Base-by-base conservation (phyloP, 2,113 vertebrate genomes). In the Petromus typicus region DNA sequence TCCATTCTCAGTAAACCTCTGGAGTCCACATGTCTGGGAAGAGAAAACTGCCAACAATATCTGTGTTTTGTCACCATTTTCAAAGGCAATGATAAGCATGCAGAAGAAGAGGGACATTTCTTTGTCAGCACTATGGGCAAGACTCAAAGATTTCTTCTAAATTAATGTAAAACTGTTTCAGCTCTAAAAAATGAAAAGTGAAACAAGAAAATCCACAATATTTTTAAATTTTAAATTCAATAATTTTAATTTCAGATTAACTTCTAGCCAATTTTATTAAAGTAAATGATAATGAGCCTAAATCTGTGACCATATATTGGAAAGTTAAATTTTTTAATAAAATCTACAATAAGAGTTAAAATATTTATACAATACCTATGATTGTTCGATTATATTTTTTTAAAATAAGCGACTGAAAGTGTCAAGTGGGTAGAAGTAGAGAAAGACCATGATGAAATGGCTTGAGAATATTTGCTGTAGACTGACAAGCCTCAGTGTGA, bases 191-290 rank as follows among this genome's bases (percentile, higher is more conserved):
- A 75, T 48, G 34, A 2, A 93, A 90, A 59, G 16, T 75, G 16
- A 95, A 96, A 86, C 51, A 5, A 56, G 18, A 13, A 54, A 87
- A 92, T 3, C 8, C 27, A 51, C 30, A 51, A 1, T 20, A 48
- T 30, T 75, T 89, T 92, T 92, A 32, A n/a, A 91, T 0, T 54
- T 75, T 23, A 63, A 95, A 96, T 89, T 89, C n/a, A 87, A 27
- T 84, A 1, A 54, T 79, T 90, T 92, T 71, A 83, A 93, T 7
- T 40, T 25, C 16, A 71, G 56, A 23, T 79, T 95, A 48, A 71
- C 71, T 88, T 92, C 45, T 11, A 92, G 22, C 2, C 23, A 51
- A 18, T 66, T 94, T 93, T 57, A 51, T 59, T 30, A 18, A 89
- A 73, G 66, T 56, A 66, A 81, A 66, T 88, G 2, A 20, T 63